A percentile compares a stretch with the other conserved stretches of the same genome.
Conservation (phyloP, 2,113 vertebrate species). For the Nibea coibor region DNA sequence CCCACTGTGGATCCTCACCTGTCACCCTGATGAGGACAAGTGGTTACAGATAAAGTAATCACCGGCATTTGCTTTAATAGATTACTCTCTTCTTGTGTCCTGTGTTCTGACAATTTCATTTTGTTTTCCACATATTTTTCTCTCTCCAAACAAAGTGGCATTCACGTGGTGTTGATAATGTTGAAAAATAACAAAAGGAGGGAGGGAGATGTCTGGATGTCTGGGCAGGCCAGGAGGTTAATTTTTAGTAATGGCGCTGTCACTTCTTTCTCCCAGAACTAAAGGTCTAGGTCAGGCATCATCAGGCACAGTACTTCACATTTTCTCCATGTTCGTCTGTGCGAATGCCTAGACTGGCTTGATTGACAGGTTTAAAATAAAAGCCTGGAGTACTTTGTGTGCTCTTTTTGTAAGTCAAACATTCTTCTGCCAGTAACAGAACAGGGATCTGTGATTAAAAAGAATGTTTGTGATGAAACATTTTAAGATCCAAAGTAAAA, state of each 20-base stretch:
- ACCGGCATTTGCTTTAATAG: background rate
- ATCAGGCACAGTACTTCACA: background rate
- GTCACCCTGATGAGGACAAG: too few species aligned
- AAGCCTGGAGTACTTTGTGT: background rate
- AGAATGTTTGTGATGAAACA: too few species aligned
- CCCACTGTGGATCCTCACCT: too few species aligned
- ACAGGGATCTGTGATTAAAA: too few species aligned
- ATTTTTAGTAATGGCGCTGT: conserved; percentile 26
- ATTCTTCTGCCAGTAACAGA: too few species aligned
- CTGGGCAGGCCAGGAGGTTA: conserved; percentile 11
- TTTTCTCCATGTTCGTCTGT: background rate
- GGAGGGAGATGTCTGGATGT: background rate
- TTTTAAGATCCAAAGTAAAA: too few species aligned
- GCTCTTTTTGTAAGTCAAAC: too few species aligned
- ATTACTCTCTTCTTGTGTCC: conserved; percentile 1
- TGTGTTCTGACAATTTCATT: background rate
- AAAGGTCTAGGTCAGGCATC: conserved; percentile 24
- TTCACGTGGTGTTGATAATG: conserved; percentile 42
- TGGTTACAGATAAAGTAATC: background rate
- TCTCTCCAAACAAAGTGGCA: conserved; percentile 15
- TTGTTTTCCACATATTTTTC: background rate
- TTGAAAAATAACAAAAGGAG: background rate
- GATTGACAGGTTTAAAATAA: background rate
- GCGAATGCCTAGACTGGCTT: background rate
- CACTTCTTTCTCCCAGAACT: conserved; percentile 5